Evolutionary conservation across 2,797 vertebrate species (phyloP).

Genomic region (Cryptoprocta ferox): DNA sequence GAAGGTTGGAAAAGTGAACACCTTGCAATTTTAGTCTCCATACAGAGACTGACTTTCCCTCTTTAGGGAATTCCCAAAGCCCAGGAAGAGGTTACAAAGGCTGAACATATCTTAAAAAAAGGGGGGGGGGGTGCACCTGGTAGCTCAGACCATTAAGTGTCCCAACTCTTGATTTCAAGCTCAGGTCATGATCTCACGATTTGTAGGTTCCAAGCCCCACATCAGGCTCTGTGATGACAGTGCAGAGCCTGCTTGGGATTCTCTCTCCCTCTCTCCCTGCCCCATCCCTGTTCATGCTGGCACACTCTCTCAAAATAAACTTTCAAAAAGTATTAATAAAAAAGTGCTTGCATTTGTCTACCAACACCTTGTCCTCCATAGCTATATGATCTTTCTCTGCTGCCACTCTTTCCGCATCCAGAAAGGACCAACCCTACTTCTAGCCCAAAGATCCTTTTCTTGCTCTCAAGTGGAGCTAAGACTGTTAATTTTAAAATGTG

Average conservation of each 20-base stretch:
- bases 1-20: neutral
- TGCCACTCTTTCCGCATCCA: neutral
- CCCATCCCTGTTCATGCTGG: too few relatives aligned
- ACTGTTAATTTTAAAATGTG: neutral
- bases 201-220: too few relatives aligned
- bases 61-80: neutral
- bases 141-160: too few relatives aligned
- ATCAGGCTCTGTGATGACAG: too few relatives aligned
- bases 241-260: too few relatives aligned
- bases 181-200: too few relatives aligned
- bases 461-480: neutral
- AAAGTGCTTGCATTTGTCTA: neutral
- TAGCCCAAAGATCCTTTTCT: neutral
- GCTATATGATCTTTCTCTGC: neutral
- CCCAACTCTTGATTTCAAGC: too few relatives aligned
- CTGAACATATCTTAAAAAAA: neutral
- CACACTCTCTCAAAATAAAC: too few relatives aligned
- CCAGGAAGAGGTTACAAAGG: neutral
- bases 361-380: neutral
- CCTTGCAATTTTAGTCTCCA: neutral
- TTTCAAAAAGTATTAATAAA: neutral
- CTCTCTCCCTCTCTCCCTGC: too few relatives aligned
- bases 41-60: neutral
- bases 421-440: neutral
- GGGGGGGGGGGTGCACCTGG: too few relatives aligned